Percentiles rank a stretch among this genome's conserved stretches.
These are phyloP conservation scores for Cryptoblepharus egeriae DNA, from an alignment of 2,797 vertebrate genomes.

Conservation along the genomic window DNA sequence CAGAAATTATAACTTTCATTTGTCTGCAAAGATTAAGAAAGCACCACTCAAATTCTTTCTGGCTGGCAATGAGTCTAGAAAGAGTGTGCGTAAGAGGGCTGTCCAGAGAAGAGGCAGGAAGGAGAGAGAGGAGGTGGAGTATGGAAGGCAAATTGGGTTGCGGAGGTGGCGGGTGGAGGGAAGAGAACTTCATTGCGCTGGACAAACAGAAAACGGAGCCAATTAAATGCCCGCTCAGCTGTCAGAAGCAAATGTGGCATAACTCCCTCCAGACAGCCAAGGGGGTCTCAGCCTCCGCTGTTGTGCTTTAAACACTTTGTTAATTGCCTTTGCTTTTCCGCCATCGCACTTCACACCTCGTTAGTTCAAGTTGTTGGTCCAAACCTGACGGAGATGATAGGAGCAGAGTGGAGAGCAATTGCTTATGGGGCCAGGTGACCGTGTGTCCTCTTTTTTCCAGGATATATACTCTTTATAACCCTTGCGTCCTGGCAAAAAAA, in stretches of 20 bases:
- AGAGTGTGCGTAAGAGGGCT: slow-evolving; percentile 10
- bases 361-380: slow-evolving; percentile 16
- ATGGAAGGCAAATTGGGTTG: neutral
- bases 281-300: neutral
- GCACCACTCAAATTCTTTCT: neutral
- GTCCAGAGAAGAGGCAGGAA: neutral
- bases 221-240: slow-evolving; percentile 17
- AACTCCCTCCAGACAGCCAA: neutral
- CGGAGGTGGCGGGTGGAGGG: neutral
- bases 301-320: neutral
- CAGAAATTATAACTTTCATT: neutral
- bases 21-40: neutral
- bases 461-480: too few relatives aligned
- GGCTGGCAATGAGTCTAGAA: slow-evolving; percentile 38
- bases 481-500: too few relatives aligned
- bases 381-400: neutral
- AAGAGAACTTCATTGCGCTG: neutral
- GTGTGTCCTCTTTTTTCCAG: too few relatives aligned
- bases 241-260: slow-evolving; percentile 15
- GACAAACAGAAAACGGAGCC: neutral
- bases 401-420: neutral
- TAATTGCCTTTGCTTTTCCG: slow-evolving; percentile 27
- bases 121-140: neutral
- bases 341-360: neutral
- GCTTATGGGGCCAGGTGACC: too few relatives aligned